Conservation (phyloP, 2,113 vertebrate genomes). For the Alligator mississippiensis region DNA sequence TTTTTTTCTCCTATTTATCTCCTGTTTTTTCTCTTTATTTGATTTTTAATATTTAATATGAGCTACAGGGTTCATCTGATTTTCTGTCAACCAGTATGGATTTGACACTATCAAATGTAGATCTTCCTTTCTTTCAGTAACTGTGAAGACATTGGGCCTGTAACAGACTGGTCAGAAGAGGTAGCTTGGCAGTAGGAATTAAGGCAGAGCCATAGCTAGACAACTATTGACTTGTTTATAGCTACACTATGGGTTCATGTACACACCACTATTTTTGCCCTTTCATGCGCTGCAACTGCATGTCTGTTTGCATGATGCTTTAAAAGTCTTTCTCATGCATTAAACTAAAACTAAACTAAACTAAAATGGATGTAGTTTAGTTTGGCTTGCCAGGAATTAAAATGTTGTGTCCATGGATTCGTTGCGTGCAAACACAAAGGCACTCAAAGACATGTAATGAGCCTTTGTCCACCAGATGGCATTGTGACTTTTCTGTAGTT, state of each 20-base stretch:
- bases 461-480: too few relatives aligned
- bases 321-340: too few relatives aligned
- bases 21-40: not conserved
- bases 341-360: too few relatives aligned
- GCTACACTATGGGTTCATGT: not conserved
- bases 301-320: too few relatives aligned
- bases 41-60: not conserved
- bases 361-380: too few relatives aligned
- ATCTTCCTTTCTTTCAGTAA: not conserved
- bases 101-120: not conserved
- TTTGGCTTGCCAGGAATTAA: too few relatives aligned
- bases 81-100: not conserved
- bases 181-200: fast-evolving
- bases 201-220: not conserved
- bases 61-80: not conserved
- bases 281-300: too few relatives aligned
- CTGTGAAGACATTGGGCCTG: too few relatives aligned
- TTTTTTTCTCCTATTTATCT: not conserved
- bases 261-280: not conserved
- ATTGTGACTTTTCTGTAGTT: too few relatives aligned
- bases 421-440: too few relatives aligned
- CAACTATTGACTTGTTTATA: fast-evolving
- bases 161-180: not conserved
- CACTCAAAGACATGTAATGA: too few relatives aligned
- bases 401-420: too few relatives aligned